Conservation (phyloP, 2,113 vertebrate genomes). For the Trogon surrucura region DNA sequence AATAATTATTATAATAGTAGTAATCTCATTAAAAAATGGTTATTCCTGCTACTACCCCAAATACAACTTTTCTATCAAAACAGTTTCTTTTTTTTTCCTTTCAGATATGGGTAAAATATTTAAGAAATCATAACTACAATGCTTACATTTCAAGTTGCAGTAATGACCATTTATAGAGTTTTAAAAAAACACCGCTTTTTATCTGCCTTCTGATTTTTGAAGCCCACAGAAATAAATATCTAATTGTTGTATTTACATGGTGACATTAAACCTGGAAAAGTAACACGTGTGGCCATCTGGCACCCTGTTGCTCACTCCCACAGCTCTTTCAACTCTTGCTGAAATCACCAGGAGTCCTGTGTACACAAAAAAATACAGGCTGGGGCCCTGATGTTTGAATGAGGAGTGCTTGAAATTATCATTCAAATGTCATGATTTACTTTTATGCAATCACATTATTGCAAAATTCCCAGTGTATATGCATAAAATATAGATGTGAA, state of each 20-base stretch:
- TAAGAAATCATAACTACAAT: not conserved
- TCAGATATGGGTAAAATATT: not conserved
- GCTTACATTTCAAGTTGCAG: not conserved
- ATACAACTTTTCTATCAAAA: not conserved
- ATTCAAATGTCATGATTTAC: not conserved
- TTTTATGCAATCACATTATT: not conserved
- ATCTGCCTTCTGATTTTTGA: not conserved
- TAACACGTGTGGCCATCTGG: not conserved
- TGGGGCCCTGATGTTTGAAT: not conserved
- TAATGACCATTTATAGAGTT: not conserved
- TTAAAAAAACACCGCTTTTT: not conserved
- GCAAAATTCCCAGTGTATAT: not conserved
- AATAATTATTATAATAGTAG: not conserved
- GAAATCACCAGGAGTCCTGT: not conserved
- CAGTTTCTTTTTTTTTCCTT: not conserved
- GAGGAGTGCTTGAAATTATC: not conserved
- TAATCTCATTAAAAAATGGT: not conserved
- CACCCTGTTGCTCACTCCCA: not conserved
- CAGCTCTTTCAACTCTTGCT: not conserved
- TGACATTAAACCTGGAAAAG: slow-evolving; percentile 40
- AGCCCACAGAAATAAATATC: not conserved
- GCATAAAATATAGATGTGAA: not conserved
- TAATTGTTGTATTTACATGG: not conserved
- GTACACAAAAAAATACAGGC: not conserved
- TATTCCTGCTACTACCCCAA: not conserved